phyloP scores from a whole-genome alignment of 2,797 vertebrate genomes.

The Gorsachius magnificus region DNA sequence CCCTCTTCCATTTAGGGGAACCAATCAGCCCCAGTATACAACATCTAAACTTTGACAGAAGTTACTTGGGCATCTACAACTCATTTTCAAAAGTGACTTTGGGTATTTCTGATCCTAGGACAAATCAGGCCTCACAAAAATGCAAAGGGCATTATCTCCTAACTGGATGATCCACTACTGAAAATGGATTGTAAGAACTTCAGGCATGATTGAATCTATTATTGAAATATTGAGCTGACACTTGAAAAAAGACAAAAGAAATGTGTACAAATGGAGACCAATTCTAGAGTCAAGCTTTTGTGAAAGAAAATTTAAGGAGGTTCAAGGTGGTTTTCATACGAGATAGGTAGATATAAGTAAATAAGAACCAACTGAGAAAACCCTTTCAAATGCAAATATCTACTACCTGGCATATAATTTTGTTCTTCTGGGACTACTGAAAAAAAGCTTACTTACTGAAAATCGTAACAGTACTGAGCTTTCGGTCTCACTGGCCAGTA shows the following conservation, averaged over 20 bases:
- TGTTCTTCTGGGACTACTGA: not conserved
- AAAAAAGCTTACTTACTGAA: not conserved
- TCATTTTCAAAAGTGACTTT: not conserved
- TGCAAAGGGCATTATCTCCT: not conserved
- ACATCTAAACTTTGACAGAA: not conserved
- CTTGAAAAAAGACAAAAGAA: slow-evolving; percentile 14
- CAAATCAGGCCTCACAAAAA: not conserved
- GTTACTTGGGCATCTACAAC: not conserved
- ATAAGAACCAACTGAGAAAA: not conserved
- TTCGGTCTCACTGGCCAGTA: not conserved
- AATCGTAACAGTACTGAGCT: not conserved
- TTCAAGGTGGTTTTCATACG: not conserved
- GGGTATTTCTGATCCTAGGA: not conserved
- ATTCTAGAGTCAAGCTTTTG: not conserved
- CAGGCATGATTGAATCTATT: not conserved
- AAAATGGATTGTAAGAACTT: slow-evolving; percentile 2
- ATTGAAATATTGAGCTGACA: slow-evolving; percentile 17
- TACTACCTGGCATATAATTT: not conserved
- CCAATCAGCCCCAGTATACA: not conserved
- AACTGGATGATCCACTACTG: not conserved
- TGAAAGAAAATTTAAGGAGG: not conserved
- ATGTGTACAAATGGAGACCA: not conserved
- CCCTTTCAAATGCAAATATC: not conserved
- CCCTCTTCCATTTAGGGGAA: not conserved
- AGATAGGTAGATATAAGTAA: not conserved